Conservation (phyloP, 2,113 vertebrate genomes). For the Calonectris borealis region DNA sequence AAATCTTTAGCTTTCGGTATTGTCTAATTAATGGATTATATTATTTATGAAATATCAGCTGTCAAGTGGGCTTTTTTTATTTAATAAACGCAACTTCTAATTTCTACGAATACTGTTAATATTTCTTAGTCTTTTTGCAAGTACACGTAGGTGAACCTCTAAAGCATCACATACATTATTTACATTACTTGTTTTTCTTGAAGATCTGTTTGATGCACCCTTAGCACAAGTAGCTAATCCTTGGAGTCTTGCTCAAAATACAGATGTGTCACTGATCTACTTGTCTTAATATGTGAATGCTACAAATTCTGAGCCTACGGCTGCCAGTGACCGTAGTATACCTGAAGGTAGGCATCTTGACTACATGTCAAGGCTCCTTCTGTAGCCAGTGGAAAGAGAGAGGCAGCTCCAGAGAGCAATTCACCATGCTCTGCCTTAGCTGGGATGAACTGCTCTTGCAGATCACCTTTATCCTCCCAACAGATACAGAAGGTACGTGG, state of each 20-base stretch:
- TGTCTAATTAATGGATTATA: not conserved
- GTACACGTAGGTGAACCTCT: not conserved
- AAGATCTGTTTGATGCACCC: not conserved
- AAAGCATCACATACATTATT: not conserved
- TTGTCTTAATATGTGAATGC: not conserved
- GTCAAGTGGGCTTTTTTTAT: not conserved
- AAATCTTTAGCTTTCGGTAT: not conserved
- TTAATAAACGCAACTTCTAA: not conserved
- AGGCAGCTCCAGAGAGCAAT: not conserved
- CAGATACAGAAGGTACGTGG: not conserved
- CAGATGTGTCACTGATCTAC: not conserved
- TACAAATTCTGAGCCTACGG: not conserved
- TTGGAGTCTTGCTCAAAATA: not conserved
- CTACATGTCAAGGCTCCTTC: not conserved
- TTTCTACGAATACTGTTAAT: not conserved
- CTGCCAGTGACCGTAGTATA: not conserved
- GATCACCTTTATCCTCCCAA: not conserved
- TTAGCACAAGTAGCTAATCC: not conserved
- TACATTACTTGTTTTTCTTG: not conserved
- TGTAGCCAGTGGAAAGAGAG: not conserved
- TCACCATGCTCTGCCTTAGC: not conserved
- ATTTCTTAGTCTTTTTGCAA: not conserved
- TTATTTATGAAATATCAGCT: not conserved
- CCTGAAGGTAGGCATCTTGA: not conserved
- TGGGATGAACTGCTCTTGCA: not conserved